Conservation (phyloP, 2,797 vertebrate genomes). For the Scolopax bukidnonensis region DNA sequence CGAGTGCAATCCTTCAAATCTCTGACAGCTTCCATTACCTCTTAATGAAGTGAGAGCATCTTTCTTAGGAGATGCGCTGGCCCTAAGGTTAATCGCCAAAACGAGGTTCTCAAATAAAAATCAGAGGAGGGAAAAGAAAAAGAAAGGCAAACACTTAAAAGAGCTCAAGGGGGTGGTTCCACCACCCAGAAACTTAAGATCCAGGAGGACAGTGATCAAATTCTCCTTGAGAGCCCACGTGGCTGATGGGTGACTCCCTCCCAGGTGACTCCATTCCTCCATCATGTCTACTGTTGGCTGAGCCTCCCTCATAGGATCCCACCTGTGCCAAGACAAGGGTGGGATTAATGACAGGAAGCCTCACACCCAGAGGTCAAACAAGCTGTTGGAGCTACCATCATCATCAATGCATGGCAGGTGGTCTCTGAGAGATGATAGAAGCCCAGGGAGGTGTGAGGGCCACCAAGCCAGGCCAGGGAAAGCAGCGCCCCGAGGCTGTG, state of each 20-base stretch:
- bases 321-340: background rate
- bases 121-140: slow-evolving; percentile 1
- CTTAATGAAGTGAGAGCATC: slow-evolving; percentile 70
- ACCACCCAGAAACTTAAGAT: background rate
- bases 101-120: slow-evolving; percentile 53
- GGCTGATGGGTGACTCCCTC: background rate
- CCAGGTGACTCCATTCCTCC: background rate
- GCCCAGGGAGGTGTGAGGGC: background rate
- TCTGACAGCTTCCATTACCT: slow-evolving; percentile 72
- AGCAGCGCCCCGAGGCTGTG: background rate
- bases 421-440: background rate
- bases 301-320: background rate
- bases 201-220: background rate
- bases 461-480: background rate
- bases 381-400: background rate
- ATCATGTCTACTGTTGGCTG: background rate
- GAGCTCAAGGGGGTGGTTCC: background rate
- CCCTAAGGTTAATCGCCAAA: slow-evolving; percentile 37
- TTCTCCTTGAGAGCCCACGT: background rate
- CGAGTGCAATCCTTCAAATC: slow-evolving; percentile 56
- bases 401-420: rapidly evolving
- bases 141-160: slow-evolving; percentile 16
- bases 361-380: background rate
- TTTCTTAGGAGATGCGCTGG: background rate
- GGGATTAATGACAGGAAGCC: background rate